Evolutionary conservation across 2,113 vertebrate species (phyloP).

Genomic region (Alethe diademata): DNA sequence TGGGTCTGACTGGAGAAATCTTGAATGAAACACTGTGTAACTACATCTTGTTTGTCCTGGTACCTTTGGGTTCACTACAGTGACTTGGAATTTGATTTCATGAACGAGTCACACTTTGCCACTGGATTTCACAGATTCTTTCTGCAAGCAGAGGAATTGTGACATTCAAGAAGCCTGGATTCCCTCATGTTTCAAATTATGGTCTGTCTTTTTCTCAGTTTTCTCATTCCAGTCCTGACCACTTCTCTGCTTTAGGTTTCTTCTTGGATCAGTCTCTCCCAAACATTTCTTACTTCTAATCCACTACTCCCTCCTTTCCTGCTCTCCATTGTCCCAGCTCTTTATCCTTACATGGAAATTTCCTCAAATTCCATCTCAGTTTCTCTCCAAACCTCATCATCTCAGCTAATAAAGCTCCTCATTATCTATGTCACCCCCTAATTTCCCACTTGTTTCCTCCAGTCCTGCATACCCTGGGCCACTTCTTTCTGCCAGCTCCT

Average conservation of each 20-base stretch:
- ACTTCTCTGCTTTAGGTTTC: neutral
- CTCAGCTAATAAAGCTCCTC: neutral
- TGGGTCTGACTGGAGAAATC: neutral
- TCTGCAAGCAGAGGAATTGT: neutral
- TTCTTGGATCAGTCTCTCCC: neutral
- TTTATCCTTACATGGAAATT: neutral
- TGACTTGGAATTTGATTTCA: neutral
- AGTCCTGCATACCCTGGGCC: neutral
- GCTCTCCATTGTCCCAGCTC: neutral
- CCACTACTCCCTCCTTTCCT: neutral
- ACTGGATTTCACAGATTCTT: neutral
- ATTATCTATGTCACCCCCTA: neutral
- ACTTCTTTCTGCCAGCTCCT: neutral
- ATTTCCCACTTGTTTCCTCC: neutral
- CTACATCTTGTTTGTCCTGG: neutral
- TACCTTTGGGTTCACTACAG: neutral
- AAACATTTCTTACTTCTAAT: neutral
- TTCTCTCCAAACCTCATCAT: neutral
- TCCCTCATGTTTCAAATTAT: neutral
- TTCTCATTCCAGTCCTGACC: neutral
- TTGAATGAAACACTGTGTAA: rapidly evolving
- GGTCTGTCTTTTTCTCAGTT: neutral
- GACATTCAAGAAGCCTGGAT: neutral
- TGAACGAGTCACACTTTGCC: neutral
- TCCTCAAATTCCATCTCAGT: neutral